Evolutionary conservation across 2,797 vertebrate species (phyloP), one percentile per base, ranked within the genome.

Genomic region (Lagorchestes hirsutus): DNA sequence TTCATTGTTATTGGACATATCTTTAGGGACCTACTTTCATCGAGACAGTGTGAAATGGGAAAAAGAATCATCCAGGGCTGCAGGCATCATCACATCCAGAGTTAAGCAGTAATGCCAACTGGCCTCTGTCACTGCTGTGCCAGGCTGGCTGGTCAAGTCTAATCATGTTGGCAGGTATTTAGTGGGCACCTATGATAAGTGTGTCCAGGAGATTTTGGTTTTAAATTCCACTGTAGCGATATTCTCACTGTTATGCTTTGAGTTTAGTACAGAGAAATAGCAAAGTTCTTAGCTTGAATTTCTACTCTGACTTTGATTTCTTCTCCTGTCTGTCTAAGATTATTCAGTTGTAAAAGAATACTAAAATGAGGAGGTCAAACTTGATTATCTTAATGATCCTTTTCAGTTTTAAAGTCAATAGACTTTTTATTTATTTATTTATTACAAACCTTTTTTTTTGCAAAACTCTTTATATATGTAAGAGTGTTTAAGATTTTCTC

Each of bases 281-380:
- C 59, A 62, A 4, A 62, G 31, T 62, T 29, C 92, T 1, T 55
- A 62, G 3, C 62, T 16, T 24, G 34, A 87, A 95, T 67, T 13
- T 40, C 28, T 90, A 4, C 46, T 92, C 54, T 5, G 34, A 0
- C 13, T 55, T 82, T 82, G 91, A n/a, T 0, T n/a, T 58, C 28
- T 5, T 54, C 34, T 74, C 28, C 18, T 29, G n/a, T 94, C 74
- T 59, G 8, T 52, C 14, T 93, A 16, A 92, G 8, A 92, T 62
- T 91, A 67, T 52, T 91, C 87, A 27, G 28, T 12, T n/a, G 24
- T 58, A 4, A 94, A 96, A 55, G 3, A 93, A 74, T 93, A 62
- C 31, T 40, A 52, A 0, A 16, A 22, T 82, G 18, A 40, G 31
- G 31, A 62, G n/a, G 6, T 24, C n/a, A 40, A 10, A 82, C 67